These are phyloP conservation scores for Nephrotoma flavescens DNA, from an alignment of 2,888 invertebrate genomes.

Conservation along the genomic window DNA sequence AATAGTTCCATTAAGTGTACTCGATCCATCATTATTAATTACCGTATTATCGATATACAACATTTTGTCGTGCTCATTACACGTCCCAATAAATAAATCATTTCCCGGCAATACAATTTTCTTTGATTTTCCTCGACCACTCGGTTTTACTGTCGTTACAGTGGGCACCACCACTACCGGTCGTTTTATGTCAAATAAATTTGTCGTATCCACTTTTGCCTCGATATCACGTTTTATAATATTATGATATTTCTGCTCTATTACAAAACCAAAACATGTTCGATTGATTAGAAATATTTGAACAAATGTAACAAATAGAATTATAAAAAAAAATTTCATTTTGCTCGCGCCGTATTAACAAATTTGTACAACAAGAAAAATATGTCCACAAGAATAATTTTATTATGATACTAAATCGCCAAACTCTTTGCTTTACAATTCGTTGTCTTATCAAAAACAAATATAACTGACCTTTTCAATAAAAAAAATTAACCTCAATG, in stretches of 20 bases:
- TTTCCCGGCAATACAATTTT: constrained; percentile 3
- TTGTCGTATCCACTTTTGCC: neutral
- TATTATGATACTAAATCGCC: neutral
- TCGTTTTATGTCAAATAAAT: neutral
- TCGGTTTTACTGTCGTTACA: neutral
- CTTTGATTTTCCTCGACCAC: neutral
- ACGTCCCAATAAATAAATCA: constrained; percentile 9
- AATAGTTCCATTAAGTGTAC: constrained; percentile 11
- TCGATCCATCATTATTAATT: constrained; percentile 11
- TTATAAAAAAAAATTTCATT: neutral
- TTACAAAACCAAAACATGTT: neutral
- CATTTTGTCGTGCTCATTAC: constrained; percentile 6
- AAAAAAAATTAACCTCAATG: constrained; percentile 5
- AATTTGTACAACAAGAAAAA: neutral
- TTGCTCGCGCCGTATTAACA: neutral
- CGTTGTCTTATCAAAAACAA: neutral
- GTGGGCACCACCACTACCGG: neutral
- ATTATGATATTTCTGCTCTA: neutral
- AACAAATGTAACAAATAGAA: neutral
- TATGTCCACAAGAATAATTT: neutral
- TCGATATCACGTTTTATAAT: neutral
- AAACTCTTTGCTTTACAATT: neutral
- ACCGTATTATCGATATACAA: constrained; percentile 12
- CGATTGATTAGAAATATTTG: neutral
- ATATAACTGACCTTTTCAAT: constrained; percentile 2